Evolutionary conservation across 1,140 invertebrate species (phyloP).

Genomic region (Schmidtea mediterranea): DNA sequence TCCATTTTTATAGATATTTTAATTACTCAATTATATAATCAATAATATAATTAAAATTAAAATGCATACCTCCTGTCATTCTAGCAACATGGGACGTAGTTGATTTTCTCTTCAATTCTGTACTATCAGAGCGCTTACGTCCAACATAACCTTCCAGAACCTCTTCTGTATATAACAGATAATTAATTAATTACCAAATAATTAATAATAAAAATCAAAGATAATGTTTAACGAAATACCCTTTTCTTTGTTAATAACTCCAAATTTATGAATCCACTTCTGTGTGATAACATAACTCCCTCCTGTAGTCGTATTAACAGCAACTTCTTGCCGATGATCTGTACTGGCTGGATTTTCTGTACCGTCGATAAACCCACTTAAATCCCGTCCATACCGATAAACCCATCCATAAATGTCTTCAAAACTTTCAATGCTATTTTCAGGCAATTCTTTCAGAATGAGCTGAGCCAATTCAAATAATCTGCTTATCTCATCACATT

Average conservation of each 20-base stretch:
- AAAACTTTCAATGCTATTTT: conserved; percentile 13
- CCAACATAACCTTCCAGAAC: conserved; percentile 18
- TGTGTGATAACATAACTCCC: conserved; percentile 25
- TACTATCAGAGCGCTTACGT: conserved; percentile 14
- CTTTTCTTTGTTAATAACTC: conserved; percentile 13
- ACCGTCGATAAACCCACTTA: conserved; percentile 25
- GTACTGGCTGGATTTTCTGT: conserved; percentile 22
- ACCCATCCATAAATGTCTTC: conserved; percentile 24
- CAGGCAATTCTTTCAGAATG: conserved; percentile 15
- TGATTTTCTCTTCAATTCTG: conserved; percentile 16
- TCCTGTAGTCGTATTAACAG: conserved; percentile 19
- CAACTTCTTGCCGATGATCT: conserved; percentile 15
- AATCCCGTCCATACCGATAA: conserved; percentile 18
- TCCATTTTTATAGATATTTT: too few relatives aligned
- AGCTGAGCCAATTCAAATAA: conserved; percentile 18
- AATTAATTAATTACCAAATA: neutral
- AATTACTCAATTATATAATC: too few relatives aligned
- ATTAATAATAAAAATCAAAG: neutral
- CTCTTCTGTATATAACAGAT: conserved; percentile 11
- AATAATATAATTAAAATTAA: too few relatives aligned
- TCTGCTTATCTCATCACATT: conserved; percentile 17
- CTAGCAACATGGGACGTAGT: conserved; percentile 20
- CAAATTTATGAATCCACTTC: conserved; percentile 22
- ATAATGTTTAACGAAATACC: conserved; percentile 9
- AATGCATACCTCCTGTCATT: conserved; percentile 21